Evolutionary conservation across 1,140 invertebrate genomes (phyloP).

Genomic region (Heliothis subflexa): DNA sequence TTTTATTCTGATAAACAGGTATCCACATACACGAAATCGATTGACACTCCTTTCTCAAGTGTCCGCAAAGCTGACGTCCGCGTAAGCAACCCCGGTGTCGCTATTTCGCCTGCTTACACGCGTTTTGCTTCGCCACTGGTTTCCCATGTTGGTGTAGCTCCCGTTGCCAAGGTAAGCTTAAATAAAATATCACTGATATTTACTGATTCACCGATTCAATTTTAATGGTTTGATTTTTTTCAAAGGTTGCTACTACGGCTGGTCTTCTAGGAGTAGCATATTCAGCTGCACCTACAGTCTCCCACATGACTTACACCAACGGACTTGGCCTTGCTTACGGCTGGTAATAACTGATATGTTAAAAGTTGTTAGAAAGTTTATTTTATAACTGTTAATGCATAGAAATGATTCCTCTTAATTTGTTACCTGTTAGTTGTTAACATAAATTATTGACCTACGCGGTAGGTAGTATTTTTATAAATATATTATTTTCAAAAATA

Average conservation of each 20-base stretch:
- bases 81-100: slow-evolving; percentile 88
- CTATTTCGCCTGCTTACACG: slow-evolving; percentile 70
- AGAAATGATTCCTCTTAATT: slow-evolving; percentile 77
- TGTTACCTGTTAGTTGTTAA: slow-evolving; percentile 79
- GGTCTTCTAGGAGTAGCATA: slow-evolving; percentile 87
- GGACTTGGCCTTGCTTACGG: slow-evolving; percentile 87
- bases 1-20: slow-evolving; percentile 69
- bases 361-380: slow-evolving; percentile 38
- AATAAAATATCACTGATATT: background rate
- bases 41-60: slow-evolving; percentile 90
- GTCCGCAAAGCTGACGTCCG: slow-evolving; percentile 88
- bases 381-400: slow-evolving; percentile 46
- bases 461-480: slow-evolving; percentile 59
- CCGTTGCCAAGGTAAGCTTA: slow-evolving; percentile 56
- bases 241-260: slow-evolving; percentile 76
- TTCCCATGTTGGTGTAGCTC: slow-evolving; percentile 82
- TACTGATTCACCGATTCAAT: background rate
- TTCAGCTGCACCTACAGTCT: slow-evolving; percentile 89
- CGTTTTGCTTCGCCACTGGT: slow-evolving; percentile 83
- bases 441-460: slow-evolving; percentile 65
- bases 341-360: slow-evolving; percentile 76
- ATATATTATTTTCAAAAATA: slow-evolving; percentile 14
- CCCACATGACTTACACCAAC: slow-evolving; percentile 89
- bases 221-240: slow-evolving; percentile 10
- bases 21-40: slow-evolving; percentile 88